These are phyloP conservation scores for Myxocyprinus asiaticus DNA, from an alignment of 2,113 vertebrate genomes.

Conservation along the genomic window DNA sequence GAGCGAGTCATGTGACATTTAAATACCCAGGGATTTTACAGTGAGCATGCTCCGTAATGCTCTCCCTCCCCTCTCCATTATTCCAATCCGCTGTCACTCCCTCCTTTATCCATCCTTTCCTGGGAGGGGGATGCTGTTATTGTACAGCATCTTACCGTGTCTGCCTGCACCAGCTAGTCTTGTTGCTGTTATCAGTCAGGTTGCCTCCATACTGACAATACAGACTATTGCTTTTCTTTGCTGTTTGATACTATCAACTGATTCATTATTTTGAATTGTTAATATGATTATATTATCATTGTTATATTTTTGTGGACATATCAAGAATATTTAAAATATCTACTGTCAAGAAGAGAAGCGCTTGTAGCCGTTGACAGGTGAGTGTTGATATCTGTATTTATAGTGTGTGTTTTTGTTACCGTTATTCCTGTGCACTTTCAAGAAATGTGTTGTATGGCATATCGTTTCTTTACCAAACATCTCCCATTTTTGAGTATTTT, in stretches of 20 bases:
- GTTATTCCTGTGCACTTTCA: background rate
- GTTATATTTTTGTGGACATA: constrained; percentile 41
- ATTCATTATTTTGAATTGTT: background rate
- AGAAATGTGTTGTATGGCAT: background rate
- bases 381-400: constrained; percentile 47
- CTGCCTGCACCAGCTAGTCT: constrained; percentile 34
- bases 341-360: constrained; percentile 17
- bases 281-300: background rate
- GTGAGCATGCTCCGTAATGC: constrained; percentile 60
- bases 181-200: constrained; percentile 24
- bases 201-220: background rate
- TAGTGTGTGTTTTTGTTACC: background rate
- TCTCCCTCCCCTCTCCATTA: background rate
- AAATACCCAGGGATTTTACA: constrained; percentile 71
- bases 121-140: constrained; percentile 62
- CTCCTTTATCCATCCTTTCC: constrained; percentile 54
- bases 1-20: constrained; percentile 68
- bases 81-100: constrained; percentile 27
- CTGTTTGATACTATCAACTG: background rate
- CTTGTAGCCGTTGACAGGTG: constrained; percentile 61
- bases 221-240: background rate
- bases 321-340: constrained; percentile 15
- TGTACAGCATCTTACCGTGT: constrained; percentile 58
- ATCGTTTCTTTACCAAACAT: background rate
- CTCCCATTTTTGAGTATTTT: background rate